A percentile compares a stretch with the other conserved stretches of the same genome.
Conservation (phyloP, 2,113 vertebrate species). For the Melierax canorus region DNA sequence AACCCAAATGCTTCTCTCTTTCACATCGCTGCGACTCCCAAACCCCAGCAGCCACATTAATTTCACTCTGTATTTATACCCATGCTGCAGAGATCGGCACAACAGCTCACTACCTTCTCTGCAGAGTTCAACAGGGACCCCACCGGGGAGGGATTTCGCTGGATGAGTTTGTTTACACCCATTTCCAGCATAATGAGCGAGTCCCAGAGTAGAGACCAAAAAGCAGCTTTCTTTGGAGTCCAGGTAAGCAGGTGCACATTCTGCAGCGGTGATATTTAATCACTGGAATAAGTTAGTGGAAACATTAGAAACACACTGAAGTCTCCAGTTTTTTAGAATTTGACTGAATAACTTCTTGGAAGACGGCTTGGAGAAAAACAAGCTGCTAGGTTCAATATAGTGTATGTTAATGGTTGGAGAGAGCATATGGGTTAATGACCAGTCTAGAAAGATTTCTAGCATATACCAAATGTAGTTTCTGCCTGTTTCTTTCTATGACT, state of each 20-base stretch:
- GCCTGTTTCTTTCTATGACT: no score
- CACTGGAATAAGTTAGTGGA: no score
- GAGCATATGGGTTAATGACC: not conserved
- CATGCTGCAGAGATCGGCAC: not conserved
- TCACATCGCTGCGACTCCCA: fast-evolving
- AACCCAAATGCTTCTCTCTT: fast-evolving
- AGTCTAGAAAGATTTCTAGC: not conserved
- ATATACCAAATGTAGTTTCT: not conserved
- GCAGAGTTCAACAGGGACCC: not conserved
- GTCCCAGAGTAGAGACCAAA: not conserved
- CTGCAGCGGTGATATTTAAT: not conserved
- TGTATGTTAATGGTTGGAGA: not conserved
- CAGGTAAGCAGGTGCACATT: not conserved
- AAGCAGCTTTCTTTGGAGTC: not conserved
- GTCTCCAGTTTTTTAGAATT: not conserved
- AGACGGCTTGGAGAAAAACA: not conserved
- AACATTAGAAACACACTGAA: not conserved
- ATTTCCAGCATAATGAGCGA: fast-evolving
- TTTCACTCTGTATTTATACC: not conserved
- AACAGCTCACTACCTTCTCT: not conserved
- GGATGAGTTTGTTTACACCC: not conserved
- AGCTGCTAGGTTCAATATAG: not conserved
- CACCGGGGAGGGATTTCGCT: fast-evolving
- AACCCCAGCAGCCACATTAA: not conserved
- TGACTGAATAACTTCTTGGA: not conserved